These are phyloP conservation scores for Alcis repandata DNA, from an alignment of 2,888 invertebrate species.

Conservation along the genomic window DNA sequence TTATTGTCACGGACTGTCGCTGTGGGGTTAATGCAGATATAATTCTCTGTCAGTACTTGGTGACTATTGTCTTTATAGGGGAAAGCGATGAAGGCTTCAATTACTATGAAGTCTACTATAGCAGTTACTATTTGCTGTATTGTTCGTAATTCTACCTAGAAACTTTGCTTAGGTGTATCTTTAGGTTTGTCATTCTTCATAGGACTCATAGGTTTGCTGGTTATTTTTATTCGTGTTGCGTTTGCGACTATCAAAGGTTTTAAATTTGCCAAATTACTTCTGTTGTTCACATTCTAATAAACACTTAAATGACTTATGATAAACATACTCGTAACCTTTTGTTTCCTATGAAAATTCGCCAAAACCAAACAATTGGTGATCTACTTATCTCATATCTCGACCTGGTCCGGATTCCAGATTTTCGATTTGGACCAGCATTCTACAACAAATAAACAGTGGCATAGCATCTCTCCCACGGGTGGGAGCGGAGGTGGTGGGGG, in stretches of 20 bases:
- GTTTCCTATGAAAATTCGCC: conserved; percentile 4
- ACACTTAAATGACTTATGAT: neutral
- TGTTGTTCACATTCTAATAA: neutral
- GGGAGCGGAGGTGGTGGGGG: conserved; percentile 21
- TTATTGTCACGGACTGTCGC: conserved; percentile 40
- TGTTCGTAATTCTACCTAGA: neutral
- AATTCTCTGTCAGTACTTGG: conserved; percentile 37
- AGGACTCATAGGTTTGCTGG: neutral
- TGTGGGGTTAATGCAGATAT: conserved; percentile 45
- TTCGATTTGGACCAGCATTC: conserved; percentile 37
- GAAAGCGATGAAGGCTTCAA: conserved; percentile 8
- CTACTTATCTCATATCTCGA: conserved; percentile 18
- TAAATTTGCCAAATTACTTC: too few species aligned
- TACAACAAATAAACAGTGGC: conserved; percentile 40
- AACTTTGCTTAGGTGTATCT: neutral
- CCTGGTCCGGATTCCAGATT: conserved; percentile 23
- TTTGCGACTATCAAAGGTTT: too few species aligned
- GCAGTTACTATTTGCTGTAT: neutral
- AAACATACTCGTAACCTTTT: too few species aligned
- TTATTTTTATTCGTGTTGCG: too few species aligned
- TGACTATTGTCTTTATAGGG: conserved; percentile 12
- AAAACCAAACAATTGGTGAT: neutral
- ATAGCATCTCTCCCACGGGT: conserved; percentile 55
- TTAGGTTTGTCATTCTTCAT: too few species aligned
- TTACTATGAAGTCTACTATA: neutral